A percentile compares a stretch with the other conserved stretches of the same genome.
Conservation (phyloP, 2,888 invertebrate genomes). For the Entomobrya multifasciata region DNA sequence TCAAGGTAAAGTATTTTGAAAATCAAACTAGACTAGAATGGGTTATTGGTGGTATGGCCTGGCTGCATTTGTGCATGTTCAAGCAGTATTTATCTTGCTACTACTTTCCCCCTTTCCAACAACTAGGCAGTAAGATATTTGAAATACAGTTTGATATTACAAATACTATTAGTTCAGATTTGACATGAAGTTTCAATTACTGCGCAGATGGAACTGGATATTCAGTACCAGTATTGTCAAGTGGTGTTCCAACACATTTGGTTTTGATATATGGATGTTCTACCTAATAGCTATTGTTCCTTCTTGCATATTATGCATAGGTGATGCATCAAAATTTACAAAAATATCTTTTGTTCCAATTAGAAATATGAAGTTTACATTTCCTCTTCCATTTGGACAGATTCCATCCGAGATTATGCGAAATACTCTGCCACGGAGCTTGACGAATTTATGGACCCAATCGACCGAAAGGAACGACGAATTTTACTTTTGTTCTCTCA, state of each 20-base stretch:
- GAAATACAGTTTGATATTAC: too few species aligned
- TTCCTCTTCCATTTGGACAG: too few species aligned
- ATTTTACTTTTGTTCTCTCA: not conserved
- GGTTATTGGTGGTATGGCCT: not conserved
- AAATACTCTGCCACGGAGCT: not conserved
- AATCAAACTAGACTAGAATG: not conserved
- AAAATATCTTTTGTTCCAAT: not conserved
- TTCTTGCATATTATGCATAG: not conserved
- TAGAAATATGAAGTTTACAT: too few species aligned
- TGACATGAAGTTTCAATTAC: too few species aligned
- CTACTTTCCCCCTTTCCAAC: not conserved
- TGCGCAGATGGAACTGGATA: slow-evolving; percentile 14
- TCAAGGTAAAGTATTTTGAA: too few species aligned
- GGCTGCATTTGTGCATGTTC: not conserved
- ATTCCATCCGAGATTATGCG: not conserved
- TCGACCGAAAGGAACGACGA: not conserved
- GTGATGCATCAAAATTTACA: not conserved
- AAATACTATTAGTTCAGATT: too few species aligned
- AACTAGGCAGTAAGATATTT: slow-evolving; percentile 12
- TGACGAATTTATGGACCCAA: not conserved
- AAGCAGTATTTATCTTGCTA: not conserved
- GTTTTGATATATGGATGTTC: not conserved
- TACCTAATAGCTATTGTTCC: not conserved
- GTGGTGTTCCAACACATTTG: not conserved
- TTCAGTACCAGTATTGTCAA: not conserved